Evolutionary conservation across 2,888 invertebrate species (phyloP), one percentile per base, ranked within the genome.

Genomic region (Hedychridium roseum): DNA sequence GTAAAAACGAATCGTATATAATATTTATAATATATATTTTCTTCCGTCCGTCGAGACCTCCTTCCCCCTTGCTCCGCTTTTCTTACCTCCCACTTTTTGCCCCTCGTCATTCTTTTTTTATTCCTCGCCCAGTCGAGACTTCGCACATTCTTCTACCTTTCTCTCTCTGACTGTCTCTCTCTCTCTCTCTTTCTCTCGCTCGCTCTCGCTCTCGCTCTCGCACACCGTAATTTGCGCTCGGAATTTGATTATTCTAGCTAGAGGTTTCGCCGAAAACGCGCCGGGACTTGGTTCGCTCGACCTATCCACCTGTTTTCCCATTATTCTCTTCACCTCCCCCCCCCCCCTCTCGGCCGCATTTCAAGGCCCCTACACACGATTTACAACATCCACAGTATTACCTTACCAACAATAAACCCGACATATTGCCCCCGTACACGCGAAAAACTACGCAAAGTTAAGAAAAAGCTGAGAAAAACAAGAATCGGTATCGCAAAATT

Each of bases 1-100:
- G 38, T 50, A 46, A 18, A 60, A 57, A 60, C 44, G 47, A 54
- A 47, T 12, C 38, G 32, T 36, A 37, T 43, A 39, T 23, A 23
- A 50, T 47, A 20, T 38, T 34, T 37, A 23, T 44, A 31, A 32
- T 44, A 41, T 41, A 11, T 52, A 28, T 28, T 28, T 11, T 14
- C 9, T 28, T n/a, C n/a, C n/a, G n/a, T n/a, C n/a, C n/a, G n/a
- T n/a, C n/a, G n/a, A n/a, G n/a, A n/a, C n/a, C n/a, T n/a, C n/a
- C n/a, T n/a, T n/a, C n/a, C n/a, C n/a, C n/a, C n/a, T n/a, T n/a
- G n/a, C n/a, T n/a, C n/a, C n/a, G n/a, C n/a, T 2, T 32, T 32
- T 14, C 32, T 16, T 7, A 32, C 7, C 32, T 3, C 14, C 28
- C 5, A 4, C 28, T 4, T n/a, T 28, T 14, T 14, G 14, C 28